Conservation (phyloP, 2,888 invertebrate genomes). For the Caenorhabditis drosophilae region DNA sequence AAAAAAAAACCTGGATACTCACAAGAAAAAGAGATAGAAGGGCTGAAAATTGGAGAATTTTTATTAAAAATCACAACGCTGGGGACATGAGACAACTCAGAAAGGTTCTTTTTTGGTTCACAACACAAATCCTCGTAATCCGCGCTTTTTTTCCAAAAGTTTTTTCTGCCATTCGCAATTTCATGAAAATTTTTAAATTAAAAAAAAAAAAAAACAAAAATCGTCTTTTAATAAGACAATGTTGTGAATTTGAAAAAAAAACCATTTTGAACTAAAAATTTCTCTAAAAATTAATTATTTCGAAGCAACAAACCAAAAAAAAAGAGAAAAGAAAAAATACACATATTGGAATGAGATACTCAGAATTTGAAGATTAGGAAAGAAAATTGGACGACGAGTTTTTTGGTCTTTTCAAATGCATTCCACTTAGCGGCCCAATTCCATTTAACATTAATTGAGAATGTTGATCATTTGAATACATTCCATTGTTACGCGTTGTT, state of each 20-base stretch:
- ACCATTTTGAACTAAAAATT: not conserved
- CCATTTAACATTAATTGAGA: slow-evolving; percentile 42
- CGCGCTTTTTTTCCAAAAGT: no score
- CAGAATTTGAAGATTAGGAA: not conserved
- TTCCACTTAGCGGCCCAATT: slow-evolving; percentile 38
- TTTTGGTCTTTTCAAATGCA: slow-evolving; percentile 44
- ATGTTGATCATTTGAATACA: slow-evolving; percentile 23
- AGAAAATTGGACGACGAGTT: not conserved
- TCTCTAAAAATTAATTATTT: slow-evolving; percentile 1
- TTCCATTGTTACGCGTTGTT: slow-evolving; percentile 21
- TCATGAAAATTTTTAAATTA: no score
- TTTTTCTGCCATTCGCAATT: no score
- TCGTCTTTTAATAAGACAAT: not conserved
- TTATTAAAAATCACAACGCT: no score
- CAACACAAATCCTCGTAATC: no score
- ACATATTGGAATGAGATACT: not conserved
- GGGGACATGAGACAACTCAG: no score
- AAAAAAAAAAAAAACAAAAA: not conserved
- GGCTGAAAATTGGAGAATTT: no score
- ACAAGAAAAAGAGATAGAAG: no score
- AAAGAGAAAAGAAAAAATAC: not conserved
- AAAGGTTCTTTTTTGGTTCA: not conserved
- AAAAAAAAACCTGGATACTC: no score
- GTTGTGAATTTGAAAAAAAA: not conserved
- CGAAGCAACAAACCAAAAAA: not conserved